Conservation (phyloP, 2,797 vertebrate genomes). For the Jordanella pulchra region DNA sequence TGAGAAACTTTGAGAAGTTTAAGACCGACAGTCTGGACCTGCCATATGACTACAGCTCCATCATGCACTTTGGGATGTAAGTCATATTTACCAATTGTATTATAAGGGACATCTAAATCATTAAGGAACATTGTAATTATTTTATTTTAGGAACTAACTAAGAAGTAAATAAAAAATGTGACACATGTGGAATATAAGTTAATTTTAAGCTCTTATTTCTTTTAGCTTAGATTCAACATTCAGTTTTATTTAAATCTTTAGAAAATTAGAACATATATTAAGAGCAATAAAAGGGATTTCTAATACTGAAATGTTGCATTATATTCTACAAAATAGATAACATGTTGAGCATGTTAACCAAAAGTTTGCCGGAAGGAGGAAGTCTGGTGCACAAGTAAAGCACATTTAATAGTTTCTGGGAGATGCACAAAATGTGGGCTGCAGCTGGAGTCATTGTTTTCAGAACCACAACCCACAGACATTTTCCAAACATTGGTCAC, state of each 20-base stretch:
- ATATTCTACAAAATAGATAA: neutral
- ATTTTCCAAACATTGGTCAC: neutral
- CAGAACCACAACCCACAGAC: neutral
- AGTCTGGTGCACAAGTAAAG: neutral
- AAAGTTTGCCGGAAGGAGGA: slow-evolving; percentile 2
- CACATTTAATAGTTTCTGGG: neutral
- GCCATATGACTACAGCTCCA: slow-evolving; percentile 87
- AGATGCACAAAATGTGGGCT: neutral
- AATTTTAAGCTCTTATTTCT: neutral
- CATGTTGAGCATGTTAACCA: neutral
- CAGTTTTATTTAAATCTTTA: too few relatives aligned
- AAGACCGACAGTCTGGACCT: slow-evolving; percentile 82
- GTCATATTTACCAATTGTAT: slow-evolving; percentile 28
- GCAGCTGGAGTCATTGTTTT: neutral
- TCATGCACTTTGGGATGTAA: slow-evolving; percentile 91
- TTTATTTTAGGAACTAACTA: neutral
- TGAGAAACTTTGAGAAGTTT: slow-evolving; percentile 87
- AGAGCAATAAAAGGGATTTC: neutral
- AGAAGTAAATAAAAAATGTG: neutral
- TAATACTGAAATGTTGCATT: neutral
- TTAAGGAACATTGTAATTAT: neutral
- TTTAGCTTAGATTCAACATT: neutral
- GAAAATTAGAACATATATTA: neutral
- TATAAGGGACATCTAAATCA: neutral
- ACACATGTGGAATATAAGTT: neutral